A percentile compares a stretch with the other conserved stretches of the same genome.
These are phyloP conservation scores for Desoria tigrina DNA, from an alignment of 2,888 invertebrate species.

Conservation along the genomic window DNA sequence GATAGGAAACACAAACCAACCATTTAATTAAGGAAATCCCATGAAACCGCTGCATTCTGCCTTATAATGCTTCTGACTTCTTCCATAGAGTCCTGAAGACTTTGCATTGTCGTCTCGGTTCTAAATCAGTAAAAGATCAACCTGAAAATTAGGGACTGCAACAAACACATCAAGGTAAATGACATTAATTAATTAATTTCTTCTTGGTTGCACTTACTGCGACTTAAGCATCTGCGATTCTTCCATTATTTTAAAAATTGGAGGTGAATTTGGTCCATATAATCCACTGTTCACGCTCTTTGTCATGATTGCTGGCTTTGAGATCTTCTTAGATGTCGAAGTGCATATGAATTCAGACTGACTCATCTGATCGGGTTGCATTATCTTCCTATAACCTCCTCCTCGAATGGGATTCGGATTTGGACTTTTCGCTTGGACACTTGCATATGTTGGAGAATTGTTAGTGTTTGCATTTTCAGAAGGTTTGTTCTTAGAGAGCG, in stretches of 20 bases:
- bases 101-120: slow-evolving; percentile 30
- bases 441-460: not conserved
- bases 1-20: too few relatives aligned
- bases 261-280: slow-evolving; percentile 14
- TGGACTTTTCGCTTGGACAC: slow-evolving; percentile 12
- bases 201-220: too few relatives aligned
- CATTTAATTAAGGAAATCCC: too few relatives aligned
- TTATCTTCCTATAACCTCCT: slow-evolving; percentile 17
- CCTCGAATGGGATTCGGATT: slow-evolving; percentile 32
- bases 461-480: not conserved
- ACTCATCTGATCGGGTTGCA: slow-evolving; percentile 27
- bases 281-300: slow-evolving; percentile 35
- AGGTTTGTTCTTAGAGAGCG: not conserved
- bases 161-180: not conserved
- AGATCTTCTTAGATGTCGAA: slow-evolving; percentile 5
- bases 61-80: slow-evolving; percentile 18
- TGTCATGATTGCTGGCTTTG: slow-evolving; percentile 26
- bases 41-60: too few relatives aligned
- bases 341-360: slow-evolving; percentile 27
- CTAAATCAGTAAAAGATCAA: slow-evolving; percentile 1
- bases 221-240: slow-evolving; percentile 34
- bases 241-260: slow-evolving; percentile 33
- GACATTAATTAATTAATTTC: too few relatives aligned
- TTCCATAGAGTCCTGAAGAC: slow-evolving; percentile 26
- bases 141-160: not conserved